Conservation (phyloP, 2,888 invertebrate species). For the Trichogramma dendrolimi region DNA sequence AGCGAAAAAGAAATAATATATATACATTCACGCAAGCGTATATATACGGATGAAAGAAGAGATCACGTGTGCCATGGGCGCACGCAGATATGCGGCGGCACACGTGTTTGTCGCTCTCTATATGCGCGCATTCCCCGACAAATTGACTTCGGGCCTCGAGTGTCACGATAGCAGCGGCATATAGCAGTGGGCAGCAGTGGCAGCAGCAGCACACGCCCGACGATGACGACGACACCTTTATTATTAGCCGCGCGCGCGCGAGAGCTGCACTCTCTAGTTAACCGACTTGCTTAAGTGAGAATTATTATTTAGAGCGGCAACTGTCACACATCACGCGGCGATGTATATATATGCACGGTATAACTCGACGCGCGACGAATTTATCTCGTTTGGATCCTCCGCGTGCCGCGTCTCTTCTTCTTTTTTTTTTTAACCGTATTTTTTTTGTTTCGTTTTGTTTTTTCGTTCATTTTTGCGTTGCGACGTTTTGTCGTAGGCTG, state of each 20-base stretch:
- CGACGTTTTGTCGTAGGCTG: not conserved
- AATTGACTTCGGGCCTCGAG: conserved; percentile 50
- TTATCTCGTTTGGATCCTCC: not conserved
- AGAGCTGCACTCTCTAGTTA: conserved; percentile 42
- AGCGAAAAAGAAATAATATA: conserved; percentile 5
- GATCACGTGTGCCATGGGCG: not conserved
- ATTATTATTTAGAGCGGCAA: conserved; percentile 48
- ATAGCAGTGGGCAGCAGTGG: conserved; percentile 6
- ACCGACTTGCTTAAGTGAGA: conserved; percentile 51
- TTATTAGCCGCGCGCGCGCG: conserved; percentile 46
- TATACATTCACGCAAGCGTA: not conserved
- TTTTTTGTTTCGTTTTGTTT: conserved; percentile 17
- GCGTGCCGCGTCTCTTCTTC: conserved; percentile 11
- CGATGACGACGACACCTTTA: conserved; percentile 46
- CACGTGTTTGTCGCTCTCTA: conserved; percentile 45
- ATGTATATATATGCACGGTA: not conserved
- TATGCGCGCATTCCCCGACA: conserved; percentile 50
- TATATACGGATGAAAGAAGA: not conserved
- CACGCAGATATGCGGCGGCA: conserved; percentile 22
- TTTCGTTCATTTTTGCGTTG: conserved; percentile 12
- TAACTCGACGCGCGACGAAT: not conserved
- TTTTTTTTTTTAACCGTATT: conserved; percentile 19
- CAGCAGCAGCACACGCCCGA: conserved; percentile 22
- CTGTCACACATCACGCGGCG: conserved; percentile 27
- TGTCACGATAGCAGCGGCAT: conserved; percentile 4